phyloP scores from a whole-genome alignment of 1,140 invertebrate species.

The Sitophilus oryzae region DNA sequence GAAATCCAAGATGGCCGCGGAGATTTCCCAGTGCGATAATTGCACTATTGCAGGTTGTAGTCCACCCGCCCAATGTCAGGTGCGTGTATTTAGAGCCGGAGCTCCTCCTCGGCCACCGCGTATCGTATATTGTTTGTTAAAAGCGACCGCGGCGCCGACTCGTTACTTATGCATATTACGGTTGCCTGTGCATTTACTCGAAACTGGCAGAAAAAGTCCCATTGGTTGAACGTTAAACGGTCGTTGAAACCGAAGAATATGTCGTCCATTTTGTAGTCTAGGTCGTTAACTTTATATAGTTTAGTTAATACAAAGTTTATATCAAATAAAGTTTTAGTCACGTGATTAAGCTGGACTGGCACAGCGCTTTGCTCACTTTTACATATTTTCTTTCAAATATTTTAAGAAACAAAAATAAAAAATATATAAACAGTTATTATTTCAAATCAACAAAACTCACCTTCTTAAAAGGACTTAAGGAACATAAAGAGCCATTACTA shows the following conservation, averaged over 20 bases:
- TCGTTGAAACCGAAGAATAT: neutral
- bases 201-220: neutral
- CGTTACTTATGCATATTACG: neutral
- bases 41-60: too few species aligned
- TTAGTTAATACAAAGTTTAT: too few species aligned
- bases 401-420: too few species aligned
- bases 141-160: neutral
- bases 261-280: neutral
- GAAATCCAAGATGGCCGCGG: neutral
- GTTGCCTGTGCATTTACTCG: neutral
- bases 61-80: neutral
- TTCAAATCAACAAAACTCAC: too few species aligned
- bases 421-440: too few species aligned
- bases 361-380: too few species aligned
- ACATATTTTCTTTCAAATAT: too few species aligned
- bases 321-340: too few species aligned
- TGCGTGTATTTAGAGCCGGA: neutral
- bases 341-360: too few species aligned
- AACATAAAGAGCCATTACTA: too few species aligned
- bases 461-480: too few species aligned
- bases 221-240: neutral
- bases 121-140: neutral
- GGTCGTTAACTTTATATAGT: too few species aligned
- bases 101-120: neutral
- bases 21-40: neutral